These are phyloP conservation scores for Hydrozoanthus tunicans DNA, from an alignment of 64 coral and sea anemone genomes.

Conservation along the genomic window DNA sequence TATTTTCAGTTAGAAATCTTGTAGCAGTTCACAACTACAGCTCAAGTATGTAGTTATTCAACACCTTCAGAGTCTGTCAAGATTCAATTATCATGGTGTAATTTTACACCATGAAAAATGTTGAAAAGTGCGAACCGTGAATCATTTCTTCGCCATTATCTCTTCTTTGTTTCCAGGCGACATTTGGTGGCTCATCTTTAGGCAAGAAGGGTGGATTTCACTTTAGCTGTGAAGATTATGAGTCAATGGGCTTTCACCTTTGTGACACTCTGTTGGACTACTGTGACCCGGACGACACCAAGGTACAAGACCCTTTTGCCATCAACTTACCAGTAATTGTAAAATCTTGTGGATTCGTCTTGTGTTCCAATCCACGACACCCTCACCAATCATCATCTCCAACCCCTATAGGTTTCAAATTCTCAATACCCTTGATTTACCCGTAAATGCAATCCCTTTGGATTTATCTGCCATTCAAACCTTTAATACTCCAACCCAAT, in stretches of 20 bases:
- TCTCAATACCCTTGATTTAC: too few species aligned
- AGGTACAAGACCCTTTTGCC: constrained; percentile 40
- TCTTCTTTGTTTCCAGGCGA: constrained; percentile 67
- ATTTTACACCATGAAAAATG: neutral
- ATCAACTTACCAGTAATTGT: neutral
- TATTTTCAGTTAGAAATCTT: too few species aligned
- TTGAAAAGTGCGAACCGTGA: neutral
- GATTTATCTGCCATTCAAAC: too few species aligned
- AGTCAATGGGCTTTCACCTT: constrained; percentile 91
- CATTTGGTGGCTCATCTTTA: constrained; percentile 83
- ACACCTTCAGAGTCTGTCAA: too few species aligned
- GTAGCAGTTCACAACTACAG: too few species aligned
- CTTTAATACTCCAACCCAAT: too few species aligned
- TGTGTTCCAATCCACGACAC: neutral
- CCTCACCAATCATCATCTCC: too few species aligned
- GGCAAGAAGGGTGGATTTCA: constrained; percentile 73
- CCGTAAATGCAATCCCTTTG: too few species aligned
- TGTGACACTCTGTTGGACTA: constrained; percentile 92
- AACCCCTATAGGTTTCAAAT: too few species aligned
- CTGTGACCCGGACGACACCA: constrained; percentile 85
- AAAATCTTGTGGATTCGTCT: neutral
- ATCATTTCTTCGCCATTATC: neutral
- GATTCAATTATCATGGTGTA: too few species aligned
- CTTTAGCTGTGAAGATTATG: constrained; percentile 79
- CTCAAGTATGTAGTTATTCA: too few species aligned